A percentile compares a stretch with the other conserved stretches of the same genome.
Conservation (phyloP, 1,140 invertebrate genomes). For the Drosophila quadrilineata region DNA sequence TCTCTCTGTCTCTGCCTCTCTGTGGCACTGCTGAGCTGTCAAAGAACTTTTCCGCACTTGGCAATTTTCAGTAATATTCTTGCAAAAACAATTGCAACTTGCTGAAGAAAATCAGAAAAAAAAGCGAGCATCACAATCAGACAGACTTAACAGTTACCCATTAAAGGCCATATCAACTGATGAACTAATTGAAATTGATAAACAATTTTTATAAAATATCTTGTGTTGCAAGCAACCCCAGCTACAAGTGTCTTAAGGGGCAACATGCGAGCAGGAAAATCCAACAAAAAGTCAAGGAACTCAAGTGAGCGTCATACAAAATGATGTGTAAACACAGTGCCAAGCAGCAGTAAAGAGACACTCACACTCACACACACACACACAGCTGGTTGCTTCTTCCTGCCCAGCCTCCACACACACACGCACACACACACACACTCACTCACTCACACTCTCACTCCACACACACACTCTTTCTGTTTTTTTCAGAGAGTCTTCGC, state of each 20-base stretch:
- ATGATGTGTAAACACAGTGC: constrained; percentile 44
- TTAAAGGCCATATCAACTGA: not conserved
- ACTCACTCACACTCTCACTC: not conserved
- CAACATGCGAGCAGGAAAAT: constrained; percentile 21
- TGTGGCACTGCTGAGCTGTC: constrained; percentile 34
- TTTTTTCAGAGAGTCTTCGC: constrained; percentile 10
- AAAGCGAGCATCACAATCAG: not conserved
- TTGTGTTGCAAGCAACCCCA: not conserved
- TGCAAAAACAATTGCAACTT: constrained; percentile 53
- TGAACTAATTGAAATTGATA: not conserved
- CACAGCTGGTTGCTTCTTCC: constrained; percentile 12
- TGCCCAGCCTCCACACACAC: not conserved
- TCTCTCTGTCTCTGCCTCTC: not conserved
- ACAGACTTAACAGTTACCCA: constrained; percentile 1
- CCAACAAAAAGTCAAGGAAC: constrained; percentile 71
- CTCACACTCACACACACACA: constrained; percentile 12
- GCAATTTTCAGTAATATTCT: constrained; percentile 70
- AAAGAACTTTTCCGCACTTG: constrained; percentile 68
- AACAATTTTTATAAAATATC: not conserved
- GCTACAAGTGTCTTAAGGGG: not conserved
- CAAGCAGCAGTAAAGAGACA: not conserved
- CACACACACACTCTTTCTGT: not conserved
- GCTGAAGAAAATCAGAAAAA: constrained; percentile 34
- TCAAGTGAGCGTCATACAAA: constrained; percentile 50
- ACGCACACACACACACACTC: no score